A percentile compares a stretch with the other conserved stretches of the same genome.
These are phyloP conservation scores for Silurus meridionalis DNA, from an alignment of 2,113 vertebrate genomes.

Conservation along the genomic window DNA sequence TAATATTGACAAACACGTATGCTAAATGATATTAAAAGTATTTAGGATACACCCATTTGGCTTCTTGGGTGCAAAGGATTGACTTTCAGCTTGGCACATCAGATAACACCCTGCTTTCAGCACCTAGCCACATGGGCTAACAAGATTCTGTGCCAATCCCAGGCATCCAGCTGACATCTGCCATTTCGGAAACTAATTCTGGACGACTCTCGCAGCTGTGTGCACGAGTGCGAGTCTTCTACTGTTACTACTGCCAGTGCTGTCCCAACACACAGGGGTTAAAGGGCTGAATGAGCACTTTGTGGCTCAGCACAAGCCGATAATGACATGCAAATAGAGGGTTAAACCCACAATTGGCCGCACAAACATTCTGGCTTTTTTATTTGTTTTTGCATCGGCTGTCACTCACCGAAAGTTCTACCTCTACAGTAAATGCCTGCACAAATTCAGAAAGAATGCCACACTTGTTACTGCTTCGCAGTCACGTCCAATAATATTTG, in stretches of 20 bases:
- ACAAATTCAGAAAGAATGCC: slow-evolving; percentile 28
- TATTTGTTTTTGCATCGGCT: slow-evolving; percentile 59
- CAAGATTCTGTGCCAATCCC: slow-evolving; percentile 57
- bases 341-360: slow-evolving; percentile 70
- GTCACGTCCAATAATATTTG: slow-evolving; percentile 27
- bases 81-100: slow-evolving; percentile 58
- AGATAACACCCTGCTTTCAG: slow-evolving; percentile 59
- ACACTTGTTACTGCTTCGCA: slow-evolving; percentile 37
- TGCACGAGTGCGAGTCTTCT: slow-evolving; percentile 31
- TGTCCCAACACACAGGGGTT: slow-evolving; percentile 2
- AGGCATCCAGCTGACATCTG: slow-evolving; percentile 46
- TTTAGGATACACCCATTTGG: slow-evolving; percentile 19
- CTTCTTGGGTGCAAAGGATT: slow-evolving; percentile 23
- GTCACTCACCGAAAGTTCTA: slow-evolving; percentile 58
- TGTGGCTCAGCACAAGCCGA: slow-evolving; percentile 61
- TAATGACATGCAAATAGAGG: slow-evolving; percentile 74
- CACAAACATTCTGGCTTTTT: slow-evolving; percentile 69
- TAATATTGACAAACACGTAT: background rate
- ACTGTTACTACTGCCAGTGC: slow-evolving; percentile 17
- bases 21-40: slow-evolving; percentile 29
- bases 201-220: slow-evolving; percentile 44
- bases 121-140: slow-evolving; percentile 62
- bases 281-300: slow-evolving; percentile 68
- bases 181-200: slow-evolving; percentile 47
- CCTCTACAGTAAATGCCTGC: slow-evolving; percentile 24